Base-by-base conservation (phyloP, 2,113 vertebrate genomes). In the Poeciliopsis prolifica region DNA sequence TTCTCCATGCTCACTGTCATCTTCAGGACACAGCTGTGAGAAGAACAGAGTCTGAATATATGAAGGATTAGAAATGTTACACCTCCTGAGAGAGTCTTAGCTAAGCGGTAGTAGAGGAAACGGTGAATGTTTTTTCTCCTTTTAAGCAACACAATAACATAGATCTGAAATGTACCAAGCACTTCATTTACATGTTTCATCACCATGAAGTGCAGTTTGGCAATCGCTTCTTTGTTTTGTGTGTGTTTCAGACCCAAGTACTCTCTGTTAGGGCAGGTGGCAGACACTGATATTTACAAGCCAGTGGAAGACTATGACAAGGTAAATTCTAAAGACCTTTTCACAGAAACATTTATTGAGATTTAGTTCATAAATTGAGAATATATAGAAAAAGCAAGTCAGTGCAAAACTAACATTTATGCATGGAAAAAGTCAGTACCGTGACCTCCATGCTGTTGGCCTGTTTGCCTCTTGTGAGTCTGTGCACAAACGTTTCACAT, bases 1-100 rank as follows among this genome's bases (percentile, higher is more conserved):
- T 98, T 98, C 60, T 94, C 96, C 26, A 88, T 98, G 78, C 91
- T 98, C 84, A 96, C 96, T 0, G 94, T 98, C 87, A 96, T 98
- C 91, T 93, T 97, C 92, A 96, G 95, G 77, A 97, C 94, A 0
- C 97, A 98, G 85, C 91, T 96, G 97, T 98, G 88, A 93, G 97
- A 28, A 66, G 14, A 42, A 44, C 13, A 44, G 13, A 17, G 44
- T 19, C 5, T 48, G 10, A 58, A 58, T n/a, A 58, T 11, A 58
- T 11, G 8, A 58, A 24, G 51, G 22, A 10, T 11, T 9, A 58
- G 51, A 58, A 58, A n/a, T 58, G 19, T 58, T 11, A 11, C 7
- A n/a, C 22, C 22, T n/a, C n/a, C 51, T 58, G 51, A 58, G 51
- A 58, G 24, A n/a, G 51, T 24, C 22, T n/a, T 3, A 17, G 17